These are phyloP conservation scores for Tetragonula carbonaria DNA, from an alignment of 2,888 invertebrate species.

Conservation along the genomic window DNA sequence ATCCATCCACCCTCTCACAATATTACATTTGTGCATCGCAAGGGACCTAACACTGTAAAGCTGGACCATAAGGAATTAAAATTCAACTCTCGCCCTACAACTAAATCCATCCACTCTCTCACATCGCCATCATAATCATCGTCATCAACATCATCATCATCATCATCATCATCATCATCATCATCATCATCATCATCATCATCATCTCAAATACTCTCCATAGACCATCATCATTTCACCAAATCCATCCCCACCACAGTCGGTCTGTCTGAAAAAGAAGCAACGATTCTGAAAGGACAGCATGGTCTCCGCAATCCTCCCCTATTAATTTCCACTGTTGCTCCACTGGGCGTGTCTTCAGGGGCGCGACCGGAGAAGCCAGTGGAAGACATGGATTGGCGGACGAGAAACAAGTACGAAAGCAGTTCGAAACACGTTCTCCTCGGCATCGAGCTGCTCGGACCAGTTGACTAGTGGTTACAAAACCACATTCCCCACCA, in stretches of 20 bases:
- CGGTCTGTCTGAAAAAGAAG: constrained; percentile 9
- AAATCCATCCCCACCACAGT: background rate
- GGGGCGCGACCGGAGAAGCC: constrained; percentile 39
- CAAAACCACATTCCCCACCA: constrained; percentile 38
- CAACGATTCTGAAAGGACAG: constrained; percentile 21
- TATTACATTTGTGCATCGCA: too few species aligned
- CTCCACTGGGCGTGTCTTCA: constrained; percentile 46
- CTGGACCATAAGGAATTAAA: too few species aligned
- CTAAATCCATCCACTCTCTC: too few species aligned
- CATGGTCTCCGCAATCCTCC: constrained; percentile 52
- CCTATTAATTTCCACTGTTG: constrained; percentile 29
- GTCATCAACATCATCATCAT: too few species aligned
- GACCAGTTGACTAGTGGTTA: constrained; percentile 8
- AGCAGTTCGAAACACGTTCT: constrained; percentile 15
- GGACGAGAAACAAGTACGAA: constrained; percentile 47
- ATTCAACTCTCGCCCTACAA: too few species aligned
- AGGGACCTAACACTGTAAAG: too few species aligned
- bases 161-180: too few species aligned
- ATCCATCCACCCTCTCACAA: too few species aligned
- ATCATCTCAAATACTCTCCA: background rate
- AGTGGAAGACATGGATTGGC: constrained; percentile 39
- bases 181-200: too few species aligned
- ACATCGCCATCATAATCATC: too few species aligned
- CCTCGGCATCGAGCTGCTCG: constrained; percentile 9
- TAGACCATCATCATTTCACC: background rate